Evolutionary conservation across 1,140 invertebrate species (phyloP).

Genomic region (Diabrotica undecimpunctata): DNA sequence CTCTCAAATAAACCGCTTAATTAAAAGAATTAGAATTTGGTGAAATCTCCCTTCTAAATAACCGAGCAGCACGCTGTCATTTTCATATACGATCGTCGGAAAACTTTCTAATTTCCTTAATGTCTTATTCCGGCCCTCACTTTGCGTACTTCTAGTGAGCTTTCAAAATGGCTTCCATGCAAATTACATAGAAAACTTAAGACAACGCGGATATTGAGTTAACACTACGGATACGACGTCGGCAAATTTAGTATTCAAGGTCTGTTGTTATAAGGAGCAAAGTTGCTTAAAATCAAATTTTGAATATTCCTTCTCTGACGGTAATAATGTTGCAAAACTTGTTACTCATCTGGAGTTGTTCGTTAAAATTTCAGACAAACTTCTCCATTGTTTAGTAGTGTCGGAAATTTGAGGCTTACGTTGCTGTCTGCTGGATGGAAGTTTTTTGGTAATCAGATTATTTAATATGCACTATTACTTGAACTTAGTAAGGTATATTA

Average conservation of each 20-base stretch:
- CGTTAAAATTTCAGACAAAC: constrained; percentile 18
- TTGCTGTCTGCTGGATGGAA: not conserved
- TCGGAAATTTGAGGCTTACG: constrained; percentile 11
- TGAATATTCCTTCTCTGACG: constrained; percentile 25
- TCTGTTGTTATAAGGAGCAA: constrained; percentile 18
- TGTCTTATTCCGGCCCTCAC: constrained; percentile 8
- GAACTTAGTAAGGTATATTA: too few species aligned
- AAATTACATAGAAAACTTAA: constrained; percentile 46
- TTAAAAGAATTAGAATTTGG: too few species aligned
- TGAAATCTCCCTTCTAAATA: too few species aligned
- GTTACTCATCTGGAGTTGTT: constrained; percentile 22
- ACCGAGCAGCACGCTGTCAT: too few species aligned
- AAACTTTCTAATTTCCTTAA: not conserved
- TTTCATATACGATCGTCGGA: too few species aligned
- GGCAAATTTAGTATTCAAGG: constrained; percentile 23
- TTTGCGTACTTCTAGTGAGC: constrained; percentile 33
- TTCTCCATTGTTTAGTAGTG: constrained; percentile 8
- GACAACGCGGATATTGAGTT: constrained; percentile 45
- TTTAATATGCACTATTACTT: too few species aligned
- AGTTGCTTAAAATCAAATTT: constrained; percentile 22
- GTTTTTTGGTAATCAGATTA: not conserved
- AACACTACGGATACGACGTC: constrained; percentile 34
- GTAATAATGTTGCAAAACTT: constrained; percentile 30
- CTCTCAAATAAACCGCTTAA: too few species aligned
- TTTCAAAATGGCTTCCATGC: constrained; percentile 45